Base-by-base conservation (phyloP, 2,113 vertebrate species). In the Ailuropoda melanoleuca region DNA sequence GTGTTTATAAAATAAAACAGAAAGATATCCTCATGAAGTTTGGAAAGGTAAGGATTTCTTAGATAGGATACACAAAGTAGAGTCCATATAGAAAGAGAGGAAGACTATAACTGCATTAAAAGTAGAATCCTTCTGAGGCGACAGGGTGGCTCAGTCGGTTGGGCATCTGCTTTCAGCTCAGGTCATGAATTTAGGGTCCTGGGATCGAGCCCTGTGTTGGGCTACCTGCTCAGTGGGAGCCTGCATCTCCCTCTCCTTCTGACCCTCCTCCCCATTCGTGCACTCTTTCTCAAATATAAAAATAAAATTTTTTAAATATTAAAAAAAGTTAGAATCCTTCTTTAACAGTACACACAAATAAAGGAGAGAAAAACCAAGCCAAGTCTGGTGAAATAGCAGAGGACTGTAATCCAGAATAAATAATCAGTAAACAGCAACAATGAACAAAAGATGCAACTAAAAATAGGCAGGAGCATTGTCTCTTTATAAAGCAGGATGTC, bases 191-290 rank as follows among this genome's bases (percentile, higher is more conserved):
- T 4, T 18, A 10, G 34, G 17, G 34, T 68, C 34, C 66, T 68
- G 34, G 66, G 66, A 68, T 68, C 34, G 0, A 68, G 34, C 34
- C 34, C 34, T 19, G 34, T 12, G 1, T 19, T 10, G 18, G 17
- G 34, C 17, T 68, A 7, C 1, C 34, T 8, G 15, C 34, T n/a
- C 34, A n/a, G 17, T 6, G 0, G 3, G 34, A 68, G 8, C 1
- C 34, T n/a, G 34, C 17, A 15, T 68, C 34, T 68, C 7, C 17
- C 34, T 68, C 64, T 68, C 7, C 34, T 18, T 37, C 18, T 68
- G 34, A 8, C 34, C n/a, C 34, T 37, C 3, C 18, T 53, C 34
- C 66, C 34, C 8, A 0, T 18, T 68, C 4, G 66, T 68, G 3
- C 66, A 37, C n/a, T 19, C 18, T 68, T 34, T 68, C 9, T 58